phyloP scores from a whole-genome alignment of 2,113 vertebrate species.

The Oreochromis niloticus region DNA sequence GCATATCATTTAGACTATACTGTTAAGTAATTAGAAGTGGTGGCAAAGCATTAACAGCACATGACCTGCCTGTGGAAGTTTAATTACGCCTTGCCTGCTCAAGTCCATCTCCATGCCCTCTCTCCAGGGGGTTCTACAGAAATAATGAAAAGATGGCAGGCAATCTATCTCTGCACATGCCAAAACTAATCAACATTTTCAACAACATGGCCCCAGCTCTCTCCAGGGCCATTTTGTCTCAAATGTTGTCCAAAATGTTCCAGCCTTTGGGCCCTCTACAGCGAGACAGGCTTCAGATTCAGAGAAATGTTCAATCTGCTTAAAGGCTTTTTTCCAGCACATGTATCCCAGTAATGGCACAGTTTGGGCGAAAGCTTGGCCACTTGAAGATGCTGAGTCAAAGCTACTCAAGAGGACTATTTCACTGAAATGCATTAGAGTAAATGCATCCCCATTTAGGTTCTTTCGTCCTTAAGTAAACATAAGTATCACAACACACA shows the following conservation, averaged over 20 bases:
- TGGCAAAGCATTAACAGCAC: constrained; percentile 63
- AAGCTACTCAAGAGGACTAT: background rate
- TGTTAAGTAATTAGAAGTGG: constrained; percentile 65
- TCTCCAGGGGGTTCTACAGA: constrained; percentile 37
- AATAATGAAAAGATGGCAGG: constrained; percentile 67
- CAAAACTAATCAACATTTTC: constrained; percentile 65
- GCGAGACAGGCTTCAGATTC: background rate
- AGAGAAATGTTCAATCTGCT: background rate
- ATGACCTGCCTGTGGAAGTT: constrained; percentile 62
- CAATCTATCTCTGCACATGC: constrained; percentile 57
- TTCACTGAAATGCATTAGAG: background rate
- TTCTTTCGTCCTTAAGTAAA: background rate
- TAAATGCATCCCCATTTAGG: background rate
- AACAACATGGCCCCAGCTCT: constrained; percentile 28
- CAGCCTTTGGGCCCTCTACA: background rate
- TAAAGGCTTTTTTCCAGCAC: background rate
- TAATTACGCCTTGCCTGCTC: constrained; percentile 66
- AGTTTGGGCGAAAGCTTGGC: background rate
- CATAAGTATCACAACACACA: background rate
- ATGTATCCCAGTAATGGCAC: background rate
- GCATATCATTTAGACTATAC: constrained; percentile 55
- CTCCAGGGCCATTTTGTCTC: constrained; percentile 14
- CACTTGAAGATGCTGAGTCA: background rate
- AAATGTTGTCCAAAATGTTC: constrained; percentile 27
- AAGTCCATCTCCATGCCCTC: constrained; percentile 53